These are phyloP conservation scores for Argynnis bischoffii DNA, from an alignment of 2,888 invertebrate species.

Conservation along the genomic window DNA sequence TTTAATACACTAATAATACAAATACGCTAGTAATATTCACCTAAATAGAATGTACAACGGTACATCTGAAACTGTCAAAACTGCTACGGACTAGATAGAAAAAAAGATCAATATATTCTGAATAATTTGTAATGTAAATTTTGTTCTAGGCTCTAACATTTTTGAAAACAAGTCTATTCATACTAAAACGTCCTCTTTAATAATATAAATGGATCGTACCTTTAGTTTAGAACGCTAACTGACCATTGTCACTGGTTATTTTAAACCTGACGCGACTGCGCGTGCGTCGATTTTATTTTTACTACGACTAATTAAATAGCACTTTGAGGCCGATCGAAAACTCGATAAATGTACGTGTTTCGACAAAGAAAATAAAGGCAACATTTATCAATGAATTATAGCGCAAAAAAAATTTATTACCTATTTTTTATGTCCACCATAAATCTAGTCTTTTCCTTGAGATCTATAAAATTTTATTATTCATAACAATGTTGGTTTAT, in stretches of 20 bases:
- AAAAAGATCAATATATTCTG: neutral
- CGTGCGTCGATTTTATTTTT: conserved; percentile 49
- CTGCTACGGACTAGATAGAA: neutral
- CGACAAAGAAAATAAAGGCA: conserved; percentile 20
- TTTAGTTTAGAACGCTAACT: conserved; percentile 47
- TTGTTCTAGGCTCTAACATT: neutral
- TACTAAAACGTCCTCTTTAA: neutral
- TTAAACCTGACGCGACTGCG: conserved; percentile 61
- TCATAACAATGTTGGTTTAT: conserved; percentile 24
- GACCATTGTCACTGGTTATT: conserved; percentile 75
- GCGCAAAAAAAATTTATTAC: conserved; percentile 1
- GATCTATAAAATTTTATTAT: conserved; percentile 27
- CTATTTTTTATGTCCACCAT: conserved; percentile 7
- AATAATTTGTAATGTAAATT: neutral
- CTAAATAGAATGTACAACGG: neutral
- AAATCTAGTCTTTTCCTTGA: conserved; percentile 20
- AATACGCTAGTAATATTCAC: neutral
- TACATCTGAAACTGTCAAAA: conserved; percentile 3
- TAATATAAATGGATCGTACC: conserved; percentile 16
- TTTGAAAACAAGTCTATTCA: neutral
- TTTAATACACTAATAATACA: neutral
- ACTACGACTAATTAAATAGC: conserved; percentile 65
- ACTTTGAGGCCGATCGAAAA: conserved; percentile 57
- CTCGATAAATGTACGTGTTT: conserved; percentile 46
- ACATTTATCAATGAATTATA: conserved; percentile 30